Base-by-base conservation (phyloP, 1,140 invertebrate genomes). In the Zaprionus gabonicus region DNA sequence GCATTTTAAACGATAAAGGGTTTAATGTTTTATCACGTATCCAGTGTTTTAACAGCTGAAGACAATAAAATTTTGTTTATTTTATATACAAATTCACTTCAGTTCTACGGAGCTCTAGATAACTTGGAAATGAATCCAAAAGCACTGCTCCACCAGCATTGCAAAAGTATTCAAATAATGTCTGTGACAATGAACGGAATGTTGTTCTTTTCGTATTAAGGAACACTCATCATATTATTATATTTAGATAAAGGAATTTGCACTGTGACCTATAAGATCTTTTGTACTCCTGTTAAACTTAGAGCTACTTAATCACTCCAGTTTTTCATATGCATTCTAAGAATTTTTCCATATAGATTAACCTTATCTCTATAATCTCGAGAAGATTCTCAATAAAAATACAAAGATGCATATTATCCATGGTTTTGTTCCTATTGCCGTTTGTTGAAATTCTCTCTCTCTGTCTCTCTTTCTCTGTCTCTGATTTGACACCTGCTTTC, bases 401-500 rank as follows among this genome's bases (percentile, higher is more conserved):
- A 31, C 2, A 31, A 31, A 31, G 28, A 31, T 31, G 28, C 9
- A 31, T 31, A 65, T 56, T 31, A 65, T 64, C 20, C 46, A 23
- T 25, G 36, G 20, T 23, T 4, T 53, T 31, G 25, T 63, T 38
- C 15, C 25, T 56, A 41, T 49, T 60, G 27, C 44, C 46, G 57
- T 66, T 67, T 28, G 46, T 51, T 41, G 57, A 58, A 20, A 20
- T 84, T 80, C 36, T 73, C 31, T 38, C 67, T 9, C 34, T 67
- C 31, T 79, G 38, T 71, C 46, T 66, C 41, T 20, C 20, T 20
- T 20, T 20, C 20, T 20, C 20, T 20, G 20, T 49, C 34, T 59
- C 57, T 62, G 63, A 70, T 80, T 71, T 69, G 78, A 71, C 78
- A 85, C 82, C 57, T 69, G 57, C 81, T 81, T 72, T 59, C 75